Evolutionary conservation across 2,888 invertebrate genomes (phyloP), one percentile per base, ranked within the genome.

Genomic region (Linyphia triangularis): DNA sequence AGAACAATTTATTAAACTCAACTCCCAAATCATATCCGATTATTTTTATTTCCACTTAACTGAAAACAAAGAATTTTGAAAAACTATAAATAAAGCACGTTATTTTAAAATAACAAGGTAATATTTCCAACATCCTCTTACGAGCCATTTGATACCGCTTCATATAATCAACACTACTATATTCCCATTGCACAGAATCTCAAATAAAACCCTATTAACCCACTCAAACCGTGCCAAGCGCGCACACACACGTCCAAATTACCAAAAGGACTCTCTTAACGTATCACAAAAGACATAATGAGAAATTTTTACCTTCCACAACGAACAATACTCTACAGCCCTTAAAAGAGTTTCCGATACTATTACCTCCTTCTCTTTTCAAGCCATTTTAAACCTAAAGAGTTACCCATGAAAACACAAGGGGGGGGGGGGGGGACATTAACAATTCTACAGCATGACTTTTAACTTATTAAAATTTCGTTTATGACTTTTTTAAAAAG

Each of bases 401-500:
- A 67, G 30, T 81, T 26, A 81, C 77, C 19, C 51, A 51, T 33
- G 40, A 77, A 63, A 63, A 77, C 59, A 57, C 33, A 33, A 33
- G 33, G 24, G 30, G 10, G 28, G 40, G 79, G 19, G 67, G 43
- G 30, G 43, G 51, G 28, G 43, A 67, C n/a, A n/a, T n/a, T n/a
- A n/a, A n/a, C n/a, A n/a, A n/a, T n/a, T n/a, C n/a, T n/a, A n/a
- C n/a, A n/a, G n/a, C n/a, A n/a, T n/a, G n/a, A n/a, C 79, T 51
- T 57, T 59, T 77, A 67, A 81, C 65, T 81, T 81, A 81, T 81
- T 81, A 81, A 30, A 43, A 73, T 51, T 73, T 73, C 33, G 22
- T 69, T 69, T 67, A 22, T 51, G 51, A 37, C 65, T 75, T 75
- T 75, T 75, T 57, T 75, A 59, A 26, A 43, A n/a, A n/a, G n/a